Base-by-base conservation (phyloP, 1,140 invertebrate species). In the Helicoverpa armigera region DNA sequence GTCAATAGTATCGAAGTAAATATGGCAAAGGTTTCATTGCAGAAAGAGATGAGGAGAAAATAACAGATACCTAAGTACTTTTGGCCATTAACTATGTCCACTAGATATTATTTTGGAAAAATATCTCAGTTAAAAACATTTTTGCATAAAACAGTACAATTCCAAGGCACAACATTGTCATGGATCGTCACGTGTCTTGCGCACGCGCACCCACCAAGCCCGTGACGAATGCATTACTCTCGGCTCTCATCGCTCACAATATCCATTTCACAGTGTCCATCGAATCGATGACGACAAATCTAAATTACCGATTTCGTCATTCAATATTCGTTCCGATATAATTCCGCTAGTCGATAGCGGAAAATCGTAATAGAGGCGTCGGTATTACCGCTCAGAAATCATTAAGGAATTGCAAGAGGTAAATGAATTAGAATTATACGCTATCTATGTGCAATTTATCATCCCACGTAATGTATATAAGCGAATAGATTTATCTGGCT, bases 251-350 rank as follows among this genome's bases (percentile, higher is more conserved):
- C 84, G 86, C 80, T 75, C 81, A 93, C 90, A 92, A 92, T 92
- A 75, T 82, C 84, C 83, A 90, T 91, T 89, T 91, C 89, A 90
- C 87, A 90, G 89, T 86, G 88, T 86, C 83, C 84, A 81, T 82
- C 81, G 79, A 81, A 75, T 81, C 88, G 83, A 86, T 84, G 86
- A 89, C 87, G 90, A 88, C 87, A 89, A 92, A 93, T 92, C 89
- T 88, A 89, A 90, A 90, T 89, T 92, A 91, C 88, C 87, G 87
- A 93, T 94, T 92, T 89, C 86, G 87, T 88, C 87, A 91, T 90
- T 88, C 88, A 84, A 90, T 88, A 92, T 91, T 93, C 91, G 91
- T 92, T 93, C 92, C 90, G 90, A 93, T 93, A 90, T 91, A 89
- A 94, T 94, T 92, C 90, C 74, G 83, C 81, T 53, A 65, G 74